Conservation (phyloP, 2,797 vertebrate genomes). For the Vultur gryphus region DNA sequence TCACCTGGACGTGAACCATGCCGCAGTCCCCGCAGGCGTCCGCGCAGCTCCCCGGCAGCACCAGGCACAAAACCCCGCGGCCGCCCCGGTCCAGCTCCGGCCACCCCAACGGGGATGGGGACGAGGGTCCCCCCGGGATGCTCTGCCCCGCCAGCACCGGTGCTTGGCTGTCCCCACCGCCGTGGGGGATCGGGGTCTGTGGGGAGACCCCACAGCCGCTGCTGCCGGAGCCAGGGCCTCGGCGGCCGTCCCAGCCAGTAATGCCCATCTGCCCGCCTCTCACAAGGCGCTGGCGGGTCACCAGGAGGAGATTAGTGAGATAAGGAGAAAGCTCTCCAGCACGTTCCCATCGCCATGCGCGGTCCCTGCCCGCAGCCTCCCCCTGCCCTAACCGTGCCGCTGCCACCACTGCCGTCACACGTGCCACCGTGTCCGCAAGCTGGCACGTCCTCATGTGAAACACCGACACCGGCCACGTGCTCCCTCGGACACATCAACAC, state of each 20-base stretch:
- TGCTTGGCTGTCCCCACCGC: not conserved
- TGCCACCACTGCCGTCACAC: not conserved
- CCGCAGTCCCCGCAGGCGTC: conserved; percentile 10
- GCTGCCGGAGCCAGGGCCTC: not conserved
- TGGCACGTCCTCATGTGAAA: accelerated
- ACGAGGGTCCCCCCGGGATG: not conserved
- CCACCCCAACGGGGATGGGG: not conserved
- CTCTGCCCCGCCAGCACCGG: not conserved
- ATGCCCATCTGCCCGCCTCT: not conserved
- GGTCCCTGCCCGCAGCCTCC: not conserved
- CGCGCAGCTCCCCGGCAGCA: conserved; percentile 16
- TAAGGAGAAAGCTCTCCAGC: not conserved
- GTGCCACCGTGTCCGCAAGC: accelerated
- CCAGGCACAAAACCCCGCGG: conserved; percentile 20
- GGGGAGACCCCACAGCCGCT: not conserved
- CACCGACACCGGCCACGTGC: too few species aligned
- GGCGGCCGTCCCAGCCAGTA: not conserved
- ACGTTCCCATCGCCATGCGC: not conserved
- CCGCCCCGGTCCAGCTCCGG: not conserved
- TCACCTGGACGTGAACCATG: conserved; percentile 58
- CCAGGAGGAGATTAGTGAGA: conserved; percentile 47
- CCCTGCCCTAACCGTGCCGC: not conserved
- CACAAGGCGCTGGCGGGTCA: conserved; percentile 47
- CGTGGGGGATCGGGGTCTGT: not conserved
- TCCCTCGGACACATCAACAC: not conserved